Evolutionary conservation across 2,888 invertebrate genomes (phyloP), one percentile per base, ranked within the genome.

Genomic region (Agrochola circellaris): DNA sequence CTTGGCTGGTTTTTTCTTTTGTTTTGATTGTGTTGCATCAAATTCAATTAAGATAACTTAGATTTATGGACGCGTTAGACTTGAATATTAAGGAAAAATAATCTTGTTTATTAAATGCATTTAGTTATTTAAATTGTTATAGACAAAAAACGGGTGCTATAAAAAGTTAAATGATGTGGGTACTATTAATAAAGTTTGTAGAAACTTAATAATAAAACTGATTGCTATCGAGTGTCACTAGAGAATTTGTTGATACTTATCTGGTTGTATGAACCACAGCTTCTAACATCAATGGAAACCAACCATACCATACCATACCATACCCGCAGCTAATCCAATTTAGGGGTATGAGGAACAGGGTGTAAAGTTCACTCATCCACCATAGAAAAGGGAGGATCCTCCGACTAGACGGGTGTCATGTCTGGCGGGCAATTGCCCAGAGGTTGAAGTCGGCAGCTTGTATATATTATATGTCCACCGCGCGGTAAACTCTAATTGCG

Each of bases 61-160:
- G 11, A 62, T 77, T 77, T 62, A 80, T 71, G 15, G 45, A 70
- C 34, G 0, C 1, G 61, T 61, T 26, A 23, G 8, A 56, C 26
- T 26, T 56, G 23, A 26, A 65, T 61, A 26, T 56, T 26, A 15
- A 79, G 72, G 61, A 80, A 54, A 54, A 80, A 54, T 34, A 6
- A 30, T 26, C 2, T 20, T 74, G 6, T 58, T 38, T 26, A 54
- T 61, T 66, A 30, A n/a, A 60, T 30, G 17, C 13, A 60, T 42
- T 45, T 23, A 20, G 11, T 34, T 30, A 17, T 0, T n/a, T 20
- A 20, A 6, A 30, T 54, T 23, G 1, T 20, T n/a, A 9, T n/a
- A 15, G 11, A 45, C 9, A 45, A 38, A 76, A 79, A 60, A 58
- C 9, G 30, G 17, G 17, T 26, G 26, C 3, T 65, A 42, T 58